These are phyloP conservation scores for Zoroaster sp. DNA, from an alignment of 53 echinoderm and acorn worm genomes.

Conservation along the genomic window DNA sequence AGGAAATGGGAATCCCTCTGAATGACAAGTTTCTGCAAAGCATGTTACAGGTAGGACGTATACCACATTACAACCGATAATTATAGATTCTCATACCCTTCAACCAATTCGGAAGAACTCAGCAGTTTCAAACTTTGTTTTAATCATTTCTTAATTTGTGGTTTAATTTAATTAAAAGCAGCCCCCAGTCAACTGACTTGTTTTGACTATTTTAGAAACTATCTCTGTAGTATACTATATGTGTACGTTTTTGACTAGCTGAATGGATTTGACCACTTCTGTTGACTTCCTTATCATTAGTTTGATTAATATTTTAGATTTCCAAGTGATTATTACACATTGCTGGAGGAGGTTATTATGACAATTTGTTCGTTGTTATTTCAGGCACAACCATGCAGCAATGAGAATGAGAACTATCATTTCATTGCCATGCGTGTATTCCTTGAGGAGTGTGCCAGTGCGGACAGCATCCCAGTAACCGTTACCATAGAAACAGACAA, in stretches of 20 bases:
- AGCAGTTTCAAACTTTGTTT: too few relatives aligned
- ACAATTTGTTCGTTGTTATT: background rate
- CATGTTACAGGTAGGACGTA: background rate
- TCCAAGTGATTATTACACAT: too few relatives aligned
- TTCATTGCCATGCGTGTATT: background rate
- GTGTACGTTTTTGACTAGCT: too few relatives aligned
- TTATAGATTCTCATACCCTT: too few relatives aligned
- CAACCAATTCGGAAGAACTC: too few relatives aligned
- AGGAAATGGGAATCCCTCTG: background rate
- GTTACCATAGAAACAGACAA: background rate
- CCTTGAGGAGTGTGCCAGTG: background rate
- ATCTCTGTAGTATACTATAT: background rate
- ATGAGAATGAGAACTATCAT: background rate
- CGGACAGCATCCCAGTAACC: background rate
- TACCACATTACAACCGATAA: background rate
- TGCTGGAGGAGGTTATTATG: background rate
- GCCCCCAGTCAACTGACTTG: too few relatives aligned
- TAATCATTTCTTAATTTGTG: too few relatives aligned
- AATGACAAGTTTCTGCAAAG: background rate
- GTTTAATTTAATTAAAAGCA: too few relatives aligned
- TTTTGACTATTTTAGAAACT: background rate
- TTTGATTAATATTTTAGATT: too few relatives aligned
- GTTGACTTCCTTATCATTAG: too few relatives aligned
- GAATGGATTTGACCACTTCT: too few relatives aligned
- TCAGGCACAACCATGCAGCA: conserved; percentile 24